A percentile compares a stretch with the other conserved stretches of the same genome.
These are phyloP conservation scores for Zygothrica quintamaculata DNA, from an alignment of 2,888 invertebrate genomes.

Conservation along the genomic window DNA sequence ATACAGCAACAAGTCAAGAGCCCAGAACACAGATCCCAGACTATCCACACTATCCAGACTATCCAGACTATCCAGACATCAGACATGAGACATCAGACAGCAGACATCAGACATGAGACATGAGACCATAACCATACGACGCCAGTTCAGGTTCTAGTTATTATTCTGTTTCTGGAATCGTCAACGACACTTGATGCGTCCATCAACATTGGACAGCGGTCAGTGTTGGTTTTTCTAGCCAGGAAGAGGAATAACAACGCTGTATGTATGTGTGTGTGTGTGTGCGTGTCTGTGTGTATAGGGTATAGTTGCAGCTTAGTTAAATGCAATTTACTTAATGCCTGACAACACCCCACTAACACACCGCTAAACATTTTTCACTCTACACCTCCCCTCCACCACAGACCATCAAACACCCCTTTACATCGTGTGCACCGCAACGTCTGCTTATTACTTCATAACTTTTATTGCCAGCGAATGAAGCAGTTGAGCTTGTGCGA, in stretches of 20 bases:
- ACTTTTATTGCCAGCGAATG: slow-evolving; percentile 70
- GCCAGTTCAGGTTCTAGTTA: slow-evolving; percentile 25
- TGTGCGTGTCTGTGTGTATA: too few species aligned
- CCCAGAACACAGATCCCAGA: slow-evolving; percentile 21
- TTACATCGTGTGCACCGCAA: slow-evolving; percentile 6
- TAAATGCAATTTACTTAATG: slow-evolving; percentile 65
- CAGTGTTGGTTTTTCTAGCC: background rate
- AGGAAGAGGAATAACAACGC: slow-evolving; percentile 9
- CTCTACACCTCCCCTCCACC: background rate
- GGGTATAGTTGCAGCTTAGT: slow-evolving; percentile 25
- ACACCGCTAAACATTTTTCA: background rate
- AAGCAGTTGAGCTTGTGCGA: slow-evolving; percentile 62
- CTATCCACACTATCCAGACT: background rate
- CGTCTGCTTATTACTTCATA: slow-evolving; percentile 66
- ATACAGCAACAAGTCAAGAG: slow-evolving; percentile 23
- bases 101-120: background rate
- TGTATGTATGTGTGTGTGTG: too few species aligned
- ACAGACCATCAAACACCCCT: background rate
- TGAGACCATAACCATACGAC: background rate
- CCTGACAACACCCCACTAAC: slow-evolving; percentile 9
- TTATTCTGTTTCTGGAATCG: slow-evolving; percentile 27
- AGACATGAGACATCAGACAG: background rate
- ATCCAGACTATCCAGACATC: too few species aligned
- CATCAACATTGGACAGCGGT: slow-evolving; percentile 24
- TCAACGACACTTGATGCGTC: slow-evolving; percentile 50